Base-by-base conservation (phyloP, 1,140 invertebrate species). In the Goniozus legneri region DNA sequence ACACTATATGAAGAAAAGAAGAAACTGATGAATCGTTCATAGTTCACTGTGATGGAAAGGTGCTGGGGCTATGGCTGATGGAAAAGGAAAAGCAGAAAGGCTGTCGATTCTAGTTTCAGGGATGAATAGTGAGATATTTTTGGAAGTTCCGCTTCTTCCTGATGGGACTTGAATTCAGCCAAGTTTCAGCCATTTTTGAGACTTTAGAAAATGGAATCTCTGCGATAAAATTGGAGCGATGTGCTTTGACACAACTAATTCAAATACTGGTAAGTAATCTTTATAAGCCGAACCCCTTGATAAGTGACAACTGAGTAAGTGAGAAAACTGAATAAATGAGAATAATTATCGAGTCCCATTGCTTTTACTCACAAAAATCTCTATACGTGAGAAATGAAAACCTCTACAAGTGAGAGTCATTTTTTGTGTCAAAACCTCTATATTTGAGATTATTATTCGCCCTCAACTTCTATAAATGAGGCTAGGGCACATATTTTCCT, bases 41-140 rank as follows among this genome's bases (percentile, higher is more conserved):
- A n/a, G 14, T 47, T 21, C 47, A 46, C n/a, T 54, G 46, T 38
- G 47, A 54, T 45, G 40, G 44, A 10, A 54, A 54, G 30, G 8
- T 47, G 8, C 38, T 54, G 6, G 7, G 12, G 30, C 44, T 33
- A 40, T 47, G 20, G n/a, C 18, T 7, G 8, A 19, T 8, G 19
- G 31, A 19, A 34, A 14, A 24, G 30, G 44, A 42, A 35, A 47
- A 48, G 14, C 46, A 8, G 44, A 55, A 22, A 15, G 47, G 35
- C 32, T 54, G 12, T 36, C 47, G 0, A 54, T 54, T 6, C 12
- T 50, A 6, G 22, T 47, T 7, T 33, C 38, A 19, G 48, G 33
- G 33, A 27, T 35, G 4, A 30, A 48, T 27, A 47, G 22, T 32
- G 44, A 50, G 10, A 50, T 45, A 46, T 21, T 50, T 16, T 34